Evolutionary conservation across 2,888 invertebrate species (phyloP), one percentile per base, ranked within the genome.

Genomic region (Zhuqinia jingwanae): DNA sequence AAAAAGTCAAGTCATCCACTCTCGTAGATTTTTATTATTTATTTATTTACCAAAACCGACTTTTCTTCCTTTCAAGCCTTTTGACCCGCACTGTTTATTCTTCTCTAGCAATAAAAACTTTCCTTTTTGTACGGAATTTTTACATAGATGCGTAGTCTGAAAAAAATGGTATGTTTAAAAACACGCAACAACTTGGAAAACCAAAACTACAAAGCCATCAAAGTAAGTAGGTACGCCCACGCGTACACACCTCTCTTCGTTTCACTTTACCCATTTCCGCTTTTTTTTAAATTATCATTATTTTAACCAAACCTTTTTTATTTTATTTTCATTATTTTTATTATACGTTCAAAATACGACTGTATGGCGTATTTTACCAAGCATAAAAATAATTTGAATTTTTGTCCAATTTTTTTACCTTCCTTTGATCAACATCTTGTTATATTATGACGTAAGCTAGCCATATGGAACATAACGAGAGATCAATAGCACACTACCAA

Each of bases 41-140:
- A 85, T 85, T 85, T 85, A 78, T 70, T 56, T 85, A 78, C n/a
- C n/a, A n/a, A n/a, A n/a, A 27, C 84, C 84, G 84, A 85, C 77
- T 85, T 85, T n/a, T 85, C 13, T 82, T 75, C 58, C 60, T 75
- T 75, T 36, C 75, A 53, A 50, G 47, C 53, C 27, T 53, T 53
- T 36, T 56, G 58, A 17, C 22, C 17, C 60, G 1, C 11, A 30
- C 47, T 78, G 50, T 84, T 85, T 65, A 53, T 85, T 76, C 76
- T 63, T 53, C 36, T 36, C 8, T 8, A 36, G 8, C 3, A 36
- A 36, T 6, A 65, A 11, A 68, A 80, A 65, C 65, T 80, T 80
- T 80, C 53, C 56, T 80, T 77, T 77, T 58, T 77, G 56, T 13
- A n/a, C 58, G 15, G 6, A 1, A 6, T 36, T 20, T 20, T 68